Evolutionary conservation across 2,113 vertebrate species (phyloP).

Genomic region (Gobius niger): DNA sequence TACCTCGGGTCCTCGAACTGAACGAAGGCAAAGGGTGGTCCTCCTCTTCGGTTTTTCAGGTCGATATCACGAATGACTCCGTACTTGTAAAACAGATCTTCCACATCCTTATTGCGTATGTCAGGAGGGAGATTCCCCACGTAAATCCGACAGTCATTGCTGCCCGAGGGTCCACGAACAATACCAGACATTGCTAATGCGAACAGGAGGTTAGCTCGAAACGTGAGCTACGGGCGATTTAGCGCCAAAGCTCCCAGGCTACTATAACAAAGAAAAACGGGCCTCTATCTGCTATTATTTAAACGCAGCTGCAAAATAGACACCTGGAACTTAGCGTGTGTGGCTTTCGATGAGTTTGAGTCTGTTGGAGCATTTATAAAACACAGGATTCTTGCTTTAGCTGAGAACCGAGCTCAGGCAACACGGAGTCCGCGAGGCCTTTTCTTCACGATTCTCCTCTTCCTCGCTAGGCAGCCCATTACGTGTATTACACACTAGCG

Average conservation of each 20-base stretch:
- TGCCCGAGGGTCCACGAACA: slow-evolving; percentile 91
- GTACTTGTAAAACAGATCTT: slow-evolving; percentile 90
- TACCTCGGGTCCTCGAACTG: slow-evolving; percentile 83
- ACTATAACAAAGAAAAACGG: neutral
- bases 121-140: slow-evolving; percentile 89
- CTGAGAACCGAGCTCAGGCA: neutral
- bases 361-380: neutral
- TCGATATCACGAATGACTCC: slow-evolving; percentile 89
- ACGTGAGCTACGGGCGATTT: slow-evolving; percentile 25
- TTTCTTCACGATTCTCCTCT: neutral
- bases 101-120: slow-evolving; percentile 87
- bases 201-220: slow-evolving; percentile 14
- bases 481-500: neutral
- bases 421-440: neutral
- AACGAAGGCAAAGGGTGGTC: slow-evolving; percentile 87
- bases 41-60: slow-evolving; percentile 87
- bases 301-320: neutral
- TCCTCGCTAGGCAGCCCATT: neutral
- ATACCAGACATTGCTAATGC: slow-evolving; percentile 70
- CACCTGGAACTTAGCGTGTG: no score
- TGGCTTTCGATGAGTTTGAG: neutral
- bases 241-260: slow-evolving; percentile 15
- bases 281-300: neutral
- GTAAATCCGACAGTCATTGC: slow-evolving; percentile 92
- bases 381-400: neutral